Evolutionary conservation across 2,113 vertebrate species (phyloP), one percentile per base, ranked within the genome.

Genomic region (Peromyscus maniculatus): DNA sequence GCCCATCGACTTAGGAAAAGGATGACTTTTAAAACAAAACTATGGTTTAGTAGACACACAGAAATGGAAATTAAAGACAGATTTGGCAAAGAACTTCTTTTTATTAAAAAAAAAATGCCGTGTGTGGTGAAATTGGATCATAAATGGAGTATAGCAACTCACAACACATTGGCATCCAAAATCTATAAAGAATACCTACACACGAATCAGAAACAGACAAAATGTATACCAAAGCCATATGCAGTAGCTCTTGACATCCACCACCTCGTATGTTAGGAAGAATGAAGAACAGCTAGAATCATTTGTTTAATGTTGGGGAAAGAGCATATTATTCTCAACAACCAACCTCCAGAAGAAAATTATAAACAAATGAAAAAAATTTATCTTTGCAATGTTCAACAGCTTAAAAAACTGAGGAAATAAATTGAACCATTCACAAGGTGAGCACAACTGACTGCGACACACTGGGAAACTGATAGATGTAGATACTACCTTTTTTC

Each of bases 101-200:
- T 87, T 36, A 87, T 77, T 43, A 43, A 49, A 62, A 43, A 49
- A 62, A 62, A 52, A 31, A 46, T 2, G 83, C 7, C 21, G 46
- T 57, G 72, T 82, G 52, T 57, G 72, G 46, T 91, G 24, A n/a
- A 90, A 7, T 62, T 59, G 66, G 93, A 1, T 87, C 72, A 92
- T 12, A 66, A 72, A 80, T 36, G 57, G 17, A 59, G 22, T 95
- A 52, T 86, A 91, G 19, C 46, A 87, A 82, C 79, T 74, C 52
- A 28, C 22, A 95, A 46, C n/a, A 88, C 31, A 71, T 62, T 86
- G 69, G 31, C 49, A 78, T 55, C 75, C 52, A 92, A 49, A 90
- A 94, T 88, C 94, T 15, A 52, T 57, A 84, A 83, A 92, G 64
- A 92, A 94, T 55, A 93, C 33, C 87, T 89, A 95, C 16, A 46